These are phyloP conservation scores for Neodontobutis hainanensis DNA, from an alignment of 2,113 vertebrate species.

Conservation along the genomic window DNA sequence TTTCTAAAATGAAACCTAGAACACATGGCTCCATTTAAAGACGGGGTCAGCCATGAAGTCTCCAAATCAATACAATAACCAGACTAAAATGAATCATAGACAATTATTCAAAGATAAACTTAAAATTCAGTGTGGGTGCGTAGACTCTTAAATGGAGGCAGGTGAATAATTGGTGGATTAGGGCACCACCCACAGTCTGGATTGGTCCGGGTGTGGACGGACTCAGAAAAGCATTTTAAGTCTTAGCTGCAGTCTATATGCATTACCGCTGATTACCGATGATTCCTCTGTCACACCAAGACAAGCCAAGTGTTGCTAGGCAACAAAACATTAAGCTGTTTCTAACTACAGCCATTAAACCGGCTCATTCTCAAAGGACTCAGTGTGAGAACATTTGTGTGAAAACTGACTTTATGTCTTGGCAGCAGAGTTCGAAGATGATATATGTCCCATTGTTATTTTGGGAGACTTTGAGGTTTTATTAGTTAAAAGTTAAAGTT, in stretches of 20 bases:
- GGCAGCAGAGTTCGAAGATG: background rate
- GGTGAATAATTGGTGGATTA: slow-evolving; percentile 71
- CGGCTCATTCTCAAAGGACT: slow-evolving; percentile 10
- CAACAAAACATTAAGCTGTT: slow-evolving; percentile 35
- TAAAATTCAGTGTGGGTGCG: background rate
- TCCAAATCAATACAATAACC: background rate
- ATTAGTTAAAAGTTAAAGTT: background rate
- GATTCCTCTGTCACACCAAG: slow-evolving; percentile 41
- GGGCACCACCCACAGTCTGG: slow-evolving; percentile 60
- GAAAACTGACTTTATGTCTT: background rate
- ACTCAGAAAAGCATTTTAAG: slow-evolving; percentile 41
- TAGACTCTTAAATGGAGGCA: slow-evolving; percentile 52
- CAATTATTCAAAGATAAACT: slow-evolving; percentile 1
- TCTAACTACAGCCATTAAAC: background rate
- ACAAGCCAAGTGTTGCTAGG: slow-evolving; percentile 16
- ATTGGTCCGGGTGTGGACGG: slow-evolving; percentile 53
- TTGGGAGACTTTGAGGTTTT: background rate
- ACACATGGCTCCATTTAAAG: background rate
- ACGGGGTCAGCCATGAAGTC: background rate
- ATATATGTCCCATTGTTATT: background rate
- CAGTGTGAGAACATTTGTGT: slow-evolving; percentile 2
- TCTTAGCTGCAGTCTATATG: slow-evolving; percentile 20
- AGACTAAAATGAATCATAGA: slow-evolving; percentile 5
- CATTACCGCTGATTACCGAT: slow-evolving; percentile 24
- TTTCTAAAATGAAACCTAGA: background rate